Base-by-base conservation (phyloP, 2,113 vertebrate genomes). In the Callithrix jacchus region DNA sequence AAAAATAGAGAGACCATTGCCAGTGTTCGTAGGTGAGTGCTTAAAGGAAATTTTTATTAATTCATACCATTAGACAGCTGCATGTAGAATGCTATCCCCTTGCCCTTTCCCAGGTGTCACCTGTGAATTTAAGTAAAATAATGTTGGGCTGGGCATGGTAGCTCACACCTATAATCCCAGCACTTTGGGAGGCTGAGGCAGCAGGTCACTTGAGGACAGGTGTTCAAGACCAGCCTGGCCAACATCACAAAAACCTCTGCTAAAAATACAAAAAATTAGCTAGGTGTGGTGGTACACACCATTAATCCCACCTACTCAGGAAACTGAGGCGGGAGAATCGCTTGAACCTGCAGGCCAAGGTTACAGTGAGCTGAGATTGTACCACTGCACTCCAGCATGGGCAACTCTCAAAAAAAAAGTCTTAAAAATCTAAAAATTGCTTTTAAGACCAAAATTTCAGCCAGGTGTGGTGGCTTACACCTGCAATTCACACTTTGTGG, bases 1-100 rank as follows among this genome's bases (percentile, higher is more conserved):
- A 99, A 99, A 96, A 99, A 99, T 98, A 98, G 99, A 0, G 99
- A 99, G 96, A 99, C 99, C 96, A 99, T 99, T 40, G 99, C 99
- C 27, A 99, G 99, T 5, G 99, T 99, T 11, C 99, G 99, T 56
- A 99, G 99, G 99, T 99, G 45, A 96, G 97, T 64, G 35, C 74
- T 27, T 25, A 91, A 45, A 74, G 70, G 64, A 85, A 56, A 30
- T 37, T 76, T 64, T 56, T 89, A 23, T 70, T 49, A 68, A 32
- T 87, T 6, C 25, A 89, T 1, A 82, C n/a, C 82, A 0, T 2
- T 54, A 12, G 80, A 25, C 10, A 30, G 42, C 49, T 89, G 42
- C 5, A 16, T 2, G 6, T 54, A 37, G 40, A 81, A 30, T 42
- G 30, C 23, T 89, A 7, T 71, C 25, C 35, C 2, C 1, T 42